Evolutionary conservation across 2,113 vertebrate species (phyloP).

Genomic region (Ptychochromis oligacanthus): DNA sequence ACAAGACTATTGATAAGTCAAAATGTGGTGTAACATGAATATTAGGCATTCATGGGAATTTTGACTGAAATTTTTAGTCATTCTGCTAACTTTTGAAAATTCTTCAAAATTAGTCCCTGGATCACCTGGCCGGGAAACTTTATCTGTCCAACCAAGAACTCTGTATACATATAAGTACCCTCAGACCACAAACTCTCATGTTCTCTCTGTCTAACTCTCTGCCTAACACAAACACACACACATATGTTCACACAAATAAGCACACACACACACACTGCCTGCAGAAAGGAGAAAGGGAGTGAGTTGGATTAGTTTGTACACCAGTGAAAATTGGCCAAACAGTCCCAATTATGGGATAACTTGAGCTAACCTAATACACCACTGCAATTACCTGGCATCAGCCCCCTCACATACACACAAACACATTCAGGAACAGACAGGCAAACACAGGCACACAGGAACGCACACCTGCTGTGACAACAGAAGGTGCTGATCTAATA

Average conservation of each 20-base stretch:
- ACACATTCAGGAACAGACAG: constrained; percentile 33
- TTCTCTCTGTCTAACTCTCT: constrained; percentile 5
- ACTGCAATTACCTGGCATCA: constrained; percentile 83
- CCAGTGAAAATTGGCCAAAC: constrained; percentile 81
- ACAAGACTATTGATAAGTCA: not conserved
- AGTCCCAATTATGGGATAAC: constrained; percentile 82
- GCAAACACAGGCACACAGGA: constrained; percentile 60
- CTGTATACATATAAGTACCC: not conserved
- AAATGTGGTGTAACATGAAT: not conserved
- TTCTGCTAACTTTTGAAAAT: not conserved
- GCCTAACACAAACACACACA: constrained; percentile 20
- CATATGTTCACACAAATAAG: constrained; percentile 31
- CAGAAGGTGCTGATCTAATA: constrained; percentile 79
- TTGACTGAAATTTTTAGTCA: no score
- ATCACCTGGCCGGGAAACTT: not conserved
- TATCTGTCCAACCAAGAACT: not conserved
- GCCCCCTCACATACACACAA: constrained; percentile 36
- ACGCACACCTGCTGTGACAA: constrained; percentile 71
- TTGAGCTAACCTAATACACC: constrained; percentile 81
- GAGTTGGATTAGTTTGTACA: constrained; percentile 82
- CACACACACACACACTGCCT: constrained; percentile 40
- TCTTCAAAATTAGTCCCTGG: not conserved
- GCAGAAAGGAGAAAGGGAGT: constrained; percentile 56
- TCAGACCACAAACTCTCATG: constrained; percentile 26
- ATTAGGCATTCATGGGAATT: not conserved